Evolutionary conservation across 2,113 vertebrate genomes (phyloP).

Genomic region (Periophthalmodon schlosseri): DNA sequence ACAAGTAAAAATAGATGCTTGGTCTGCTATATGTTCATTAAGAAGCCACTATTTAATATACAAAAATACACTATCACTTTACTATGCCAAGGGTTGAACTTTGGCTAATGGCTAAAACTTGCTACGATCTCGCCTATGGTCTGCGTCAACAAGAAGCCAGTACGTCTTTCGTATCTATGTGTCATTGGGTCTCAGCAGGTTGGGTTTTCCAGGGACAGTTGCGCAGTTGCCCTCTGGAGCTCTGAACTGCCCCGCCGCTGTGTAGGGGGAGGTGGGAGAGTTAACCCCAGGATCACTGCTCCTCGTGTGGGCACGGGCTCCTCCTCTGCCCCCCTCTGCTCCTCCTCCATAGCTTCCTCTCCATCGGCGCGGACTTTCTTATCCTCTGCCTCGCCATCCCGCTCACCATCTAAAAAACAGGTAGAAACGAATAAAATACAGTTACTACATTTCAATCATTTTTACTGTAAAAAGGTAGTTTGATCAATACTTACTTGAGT

Average conservation of each 20-base stretch:
- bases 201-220: conserved; percentile 87
- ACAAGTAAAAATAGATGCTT: conserved; percentile 3
- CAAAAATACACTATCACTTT: conserved; percentile 1
- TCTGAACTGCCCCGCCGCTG: conserved; percentile 83
- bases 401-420: conserved; percentile 26
- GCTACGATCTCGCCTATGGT: neutral
- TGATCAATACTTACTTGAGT: no score
- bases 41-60: neutral
- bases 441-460: no score
- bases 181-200: conserved; percentile 74
- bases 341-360: conserved; percentile 54
- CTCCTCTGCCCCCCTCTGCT: conserved; percentile 40
- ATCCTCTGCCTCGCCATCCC: conserved; percentile 78
- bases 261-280: conserved; percentile 60
- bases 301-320: conserved; percentile 34
- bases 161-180: conserved; percentile 24
- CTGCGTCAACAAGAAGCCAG: conserved; percentile 10
- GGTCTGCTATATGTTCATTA: neutral
- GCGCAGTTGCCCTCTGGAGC: conserved; percentile 88
- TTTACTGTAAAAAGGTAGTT: no score
- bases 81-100: neutral
- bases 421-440: no score
- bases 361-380: conserved; percentile 83
- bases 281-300: conserved; percentile 53
- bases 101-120: neutral